These are phyloP conservation scores for Coccyzus lansbergi DNA, from an alignment of 2,797 vertebrate genomes.

Conservation along the genomic window DNA sequence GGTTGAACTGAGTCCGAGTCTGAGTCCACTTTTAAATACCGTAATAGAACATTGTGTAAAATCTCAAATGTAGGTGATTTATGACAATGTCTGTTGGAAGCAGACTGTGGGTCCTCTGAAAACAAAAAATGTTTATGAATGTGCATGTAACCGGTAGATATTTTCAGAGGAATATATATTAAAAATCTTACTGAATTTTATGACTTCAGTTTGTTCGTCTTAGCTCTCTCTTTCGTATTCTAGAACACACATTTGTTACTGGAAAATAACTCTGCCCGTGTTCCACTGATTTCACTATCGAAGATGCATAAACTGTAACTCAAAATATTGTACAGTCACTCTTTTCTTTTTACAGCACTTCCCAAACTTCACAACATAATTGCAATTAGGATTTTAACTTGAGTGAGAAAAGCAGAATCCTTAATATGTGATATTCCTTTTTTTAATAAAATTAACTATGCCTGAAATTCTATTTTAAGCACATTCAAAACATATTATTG, in stretches of 20 bases:
- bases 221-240: not conserved
- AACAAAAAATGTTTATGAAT: not conserved
- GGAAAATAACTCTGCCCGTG: not conserved
- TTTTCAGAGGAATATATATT: not conserved
- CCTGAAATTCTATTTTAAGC: not conserved
- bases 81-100: not conserved
- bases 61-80: not conserved
- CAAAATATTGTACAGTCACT: not conserved
- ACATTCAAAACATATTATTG: not conserved
- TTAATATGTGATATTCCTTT: not conserved
- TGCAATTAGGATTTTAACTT: not conserved
- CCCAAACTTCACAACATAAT: not conserved
- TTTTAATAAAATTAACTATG: not conserved
- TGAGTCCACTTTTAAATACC: not conserved
- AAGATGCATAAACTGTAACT: not conserved
- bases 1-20: not conserved
- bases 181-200: not conserved
- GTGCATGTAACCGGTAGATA: not conserved
- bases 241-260: not conserved
- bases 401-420: not conserved
- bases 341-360: not conserved
- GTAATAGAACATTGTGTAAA: not conserved
- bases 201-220: not conserved
- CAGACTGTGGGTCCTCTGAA: not conserved
- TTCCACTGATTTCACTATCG: not conserved